Evolutionary conservation across 2,113 vertebrate genomes (phyloP).

Genomic region (Rhea americana): DNA sequence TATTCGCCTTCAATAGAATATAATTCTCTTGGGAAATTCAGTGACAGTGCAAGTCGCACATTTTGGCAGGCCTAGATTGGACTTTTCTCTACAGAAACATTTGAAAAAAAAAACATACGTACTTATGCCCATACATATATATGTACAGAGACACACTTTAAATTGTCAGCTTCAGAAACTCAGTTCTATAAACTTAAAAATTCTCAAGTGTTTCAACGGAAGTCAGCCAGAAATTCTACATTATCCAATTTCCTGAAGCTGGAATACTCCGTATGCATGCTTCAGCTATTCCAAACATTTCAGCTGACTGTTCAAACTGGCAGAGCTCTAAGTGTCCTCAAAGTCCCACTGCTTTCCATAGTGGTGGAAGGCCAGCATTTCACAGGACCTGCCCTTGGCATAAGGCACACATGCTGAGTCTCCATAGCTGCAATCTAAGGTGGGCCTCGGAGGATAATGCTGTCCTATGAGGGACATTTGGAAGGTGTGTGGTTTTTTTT

Average conservation of each 20-base stretch:
- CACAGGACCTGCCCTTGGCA: background rate
- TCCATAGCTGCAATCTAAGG: background rate
- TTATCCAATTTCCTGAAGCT: background rate
- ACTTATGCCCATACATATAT: no score
- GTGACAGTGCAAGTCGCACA: background rate
- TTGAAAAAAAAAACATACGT: rapidly evolving
- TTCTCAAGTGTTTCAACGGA: background rate
- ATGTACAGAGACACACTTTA: background rate
- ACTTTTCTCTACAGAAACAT: background rate
- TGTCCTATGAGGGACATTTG: background rate
- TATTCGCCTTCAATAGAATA: background rate
- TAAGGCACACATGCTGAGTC: background rate
- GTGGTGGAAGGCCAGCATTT: background rate
- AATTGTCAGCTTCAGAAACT: background rate
- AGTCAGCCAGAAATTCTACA: background rate
- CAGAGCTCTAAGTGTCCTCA: background rate
- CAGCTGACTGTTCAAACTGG: background rate
- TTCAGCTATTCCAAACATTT: background rate
- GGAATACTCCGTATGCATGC: background rate
- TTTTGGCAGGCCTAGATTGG: background rate
- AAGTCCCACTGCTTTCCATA: background rate
- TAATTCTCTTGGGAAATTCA: background rate
- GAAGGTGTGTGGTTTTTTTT: background rate
- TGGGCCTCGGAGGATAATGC: background rate
- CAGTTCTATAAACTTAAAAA: background rate